Base-by-base conservation (phyloP, 2,888 invertebrate species). In the Elysia crispata region DNA sequence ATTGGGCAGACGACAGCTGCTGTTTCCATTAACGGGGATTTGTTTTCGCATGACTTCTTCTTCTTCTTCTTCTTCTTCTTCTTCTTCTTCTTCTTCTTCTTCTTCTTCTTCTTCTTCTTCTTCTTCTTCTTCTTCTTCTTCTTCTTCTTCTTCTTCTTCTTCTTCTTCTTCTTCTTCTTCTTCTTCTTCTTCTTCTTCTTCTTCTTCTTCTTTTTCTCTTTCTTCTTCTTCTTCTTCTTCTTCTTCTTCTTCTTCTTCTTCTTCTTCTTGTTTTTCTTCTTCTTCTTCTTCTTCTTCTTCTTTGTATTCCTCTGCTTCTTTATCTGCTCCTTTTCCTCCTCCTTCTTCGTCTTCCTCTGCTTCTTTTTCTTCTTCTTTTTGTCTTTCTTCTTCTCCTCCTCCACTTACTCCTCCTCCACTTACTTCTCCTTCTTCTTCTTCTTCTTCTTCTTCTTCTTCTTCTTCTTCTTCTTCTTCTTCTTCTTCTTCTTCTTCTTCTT, bases 271-370 rank as follows among this genome's bases (percentile, higher is more conserved):
- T 28, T 49, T 72, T 50, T 72, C 28, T 28, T 49, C 49, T 50
- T 72, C 28, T 28, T 49, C 49, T 50, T 72, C 28, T 15, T 49
- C 49, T n/a, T 31, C 23, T 23, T 25, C 25, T 23, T 25, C 60
- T 3, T 54, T 67, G 20, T 67, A 25, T 20, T 67, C 28, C 67
- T 25, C 20, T 30, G 23, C 28, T 28, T 23, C 28, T 30, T 67
- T 25, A 23, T 67, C 20, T 30, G 23, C 20, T 30, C 28, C 20
- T 30, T 67, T 25, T 30, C 25, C 15, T 31, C 64, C 20, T n/a
- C n/a, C n/a, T 64, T 76, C 30, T 33, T 76, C 30, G 28, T 76
- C 30, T 64, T 76, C 30, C 62, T n/a, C n/a, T n/a, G n/a, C n/a
- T n/a, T n/a, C n/a, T n/a, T n/a, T n/a, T n/a, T n/a, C n/a, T n/a